Percentiles rank a stretch among this genome's conserved stretches.
Evolutionary conservation across 2,888 invertebrate species (phyloP).

Genomic region (Cataglyphis albicans): DNA sequence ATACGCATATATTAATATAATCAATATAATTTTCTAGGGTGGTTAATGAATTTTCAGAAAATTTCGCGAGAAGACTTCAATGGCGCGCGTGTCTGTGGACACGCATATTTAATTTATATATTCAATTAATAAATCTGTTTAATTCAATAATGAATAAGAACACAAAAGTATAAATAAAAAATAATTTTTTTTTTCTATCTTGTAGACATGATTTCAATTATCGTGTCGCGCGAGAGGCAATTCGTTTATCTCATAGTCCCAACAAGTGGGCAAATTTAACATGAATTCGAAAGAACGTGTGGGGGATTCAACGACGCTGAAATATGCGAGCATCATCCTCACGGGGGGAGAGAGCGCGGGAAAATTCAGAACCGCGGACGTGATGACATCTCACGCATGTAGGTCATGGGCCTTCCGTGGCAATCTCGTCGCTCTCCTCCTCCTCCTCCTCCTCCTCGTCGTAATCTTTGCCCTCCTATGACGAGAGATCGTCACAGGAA

Average conservation of each 20-base stretch:
- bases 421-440: constrained; percentile 20
- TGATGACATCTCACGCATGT: constrained; percentile 52
- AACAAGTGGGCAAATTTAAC: constrained; percentile 37
- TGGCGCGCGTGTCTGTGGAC: no score
- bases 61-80: constrained; percentile 13
- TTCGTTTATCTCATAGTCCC: constrained; percentile 2
- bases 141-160: not conserved
- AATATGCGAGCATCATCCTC: constrained; percentile 5
- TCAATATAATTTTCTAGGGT: constrained; percentile 27
- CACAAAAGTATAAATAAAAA: not conserved
- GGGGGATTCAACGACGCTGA: not conserved
- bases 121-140: not conserved
- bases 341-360: constrained; percentile 6
- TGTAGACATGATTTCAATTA: not conserved
- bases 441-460: constrained; percentile 18
- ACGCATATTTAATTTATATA: not conserved
- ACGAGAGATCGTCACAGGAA: constrained; percentile 39
- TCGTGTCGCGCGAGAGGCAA: not conserved
- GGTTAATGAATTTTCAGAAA: constrained; percentile 29
- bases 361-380: constrained; percentile 46
- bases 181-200: not conserved
- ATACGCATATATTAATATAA: constrained; percentile 7
- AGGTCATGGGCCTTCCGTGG: constrained; percentile 59
- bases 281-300: constrained; percentile 22
- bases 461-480: constrained; percentile 30